Conservation (phyloP, 2,888 invertebrate genomes). For the Diadromus collaris region DNA sequence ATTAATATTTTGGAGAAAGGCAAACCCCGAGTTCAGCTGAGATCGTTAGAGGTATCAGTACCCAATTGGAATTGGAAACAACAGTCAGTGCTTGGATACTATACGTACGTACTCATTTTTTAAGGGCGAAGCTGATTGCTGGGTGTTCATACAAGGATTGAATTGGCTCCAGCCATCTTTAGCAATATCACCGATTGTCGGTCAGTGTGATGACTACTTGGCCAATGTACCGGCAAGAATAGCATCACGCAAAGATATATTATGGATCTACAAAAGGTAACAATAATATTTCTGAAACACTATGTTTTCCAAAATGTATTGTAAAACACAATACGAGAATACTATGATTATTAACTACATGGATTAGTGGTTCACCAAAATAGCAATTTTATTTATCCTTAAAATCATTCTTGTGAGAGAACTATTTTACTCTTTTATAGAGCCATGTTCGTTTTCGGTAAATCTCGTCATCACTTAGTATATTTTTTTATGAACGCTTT, state of each 20-base stretch:
- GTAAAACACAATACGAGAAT: neutral
- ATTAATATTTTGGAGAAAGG: neutral
- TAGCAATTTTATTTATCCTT: neutral
- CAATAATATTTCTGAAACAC: neutral
- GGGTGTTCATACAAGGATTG: slow-evolving; percentile 83
- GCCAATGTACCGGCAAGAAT: slow-evolving; percentile 80
- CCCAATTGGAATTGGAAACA: neutral
- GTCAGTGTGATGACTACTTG: slow-evolving; percentile 77
- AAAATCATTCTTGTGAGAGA: neutral
- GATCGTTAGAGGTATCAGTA: neutral
- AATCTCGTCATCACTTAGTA: neutral
- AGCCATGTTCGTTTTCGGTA: neutral
- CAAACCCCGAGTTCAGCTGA: neutral
- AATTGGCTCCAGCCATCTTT: slow-evolving; percentile 83
- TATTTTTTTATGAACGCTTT: neutral
- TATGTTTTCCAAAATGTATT: neutral
- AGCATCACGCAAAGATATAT: slow-evolving; percentile 81
- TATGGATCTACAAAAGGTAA: slow-evolving; percentile 82
- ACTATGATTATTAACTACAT: neutral
- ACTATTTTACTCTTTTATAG: neutral
- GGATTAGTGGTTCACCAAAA: neutral
- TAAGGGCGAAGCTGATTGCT: slow-evolving; percentile 82
- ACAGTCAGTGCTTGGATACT: neutral
- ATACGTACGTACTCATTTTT: slow-evolving; percentile 41
- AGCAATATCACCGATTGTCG: slow-evolving; percentile 80